A percentile compares a stretch with the other conserved stretches of the same genome.
Evolutionary conservation across 2,888 invertebrate species (phyloP).

Genomic region (Aphidius colemani): DNA sequence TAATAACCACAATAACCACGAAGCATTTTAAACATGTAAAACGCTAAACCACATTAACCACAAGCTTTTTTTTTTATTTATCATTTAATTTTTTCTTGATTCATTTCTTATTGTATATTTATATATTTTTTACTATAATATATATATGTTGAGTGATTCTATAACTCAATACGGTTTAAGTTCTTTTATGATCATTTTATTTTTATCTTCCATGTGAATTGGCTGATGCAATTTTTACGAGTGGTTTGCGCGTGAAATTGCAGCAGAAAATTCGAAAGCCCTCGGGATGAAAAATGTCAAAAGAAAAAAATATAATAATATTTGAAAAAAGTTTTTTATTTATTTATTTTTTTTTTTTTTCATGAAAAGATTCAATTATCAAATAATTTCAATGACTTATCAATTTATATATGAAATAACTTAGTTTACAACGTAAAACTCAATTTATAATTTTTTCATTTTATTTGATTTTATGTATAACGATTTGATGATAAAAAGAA

Average conservation of each 20-base stretch:
- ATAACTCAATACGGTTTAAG: too few relatives aligned
- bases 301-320: constrained; percentile 2
- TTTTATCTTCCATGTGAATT: constrained; percentile 21
- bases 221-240: constrained; percentile 37
- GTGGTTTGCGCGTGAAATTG: constrained; percentile 21
- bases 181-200: neutral
- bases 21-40: too few relatives aligned
- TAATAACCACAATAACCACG: too few relatives aligned
- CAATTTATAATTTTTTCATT: too few relatives aligned
- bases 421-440: neutral
- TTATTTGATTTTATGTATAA: neutral
- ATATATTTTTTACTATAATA: too few relatives aligned
- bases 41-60: too few relatives aligned
- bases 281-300: constrained; percentile 2
- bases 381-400: neutral
- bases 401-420: neutral
- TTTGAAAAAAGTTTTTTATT: neutral
- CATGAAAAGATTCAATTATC: neutral
- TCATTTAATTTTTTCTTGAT: neutral
- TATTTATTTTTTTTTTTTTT: neutral
- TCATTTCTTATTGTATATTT: neutral
- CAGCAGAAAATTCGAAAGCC: constrained; percentile 9
- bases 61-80: too few relatives aligned
- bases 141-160: neutral
- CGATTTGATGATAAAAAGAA: too few relatives aligned